phyloP scores from a whole-genome alignment of 2,888 invertebrate species.

The Thysanoteuthis rhombus region DNA sequence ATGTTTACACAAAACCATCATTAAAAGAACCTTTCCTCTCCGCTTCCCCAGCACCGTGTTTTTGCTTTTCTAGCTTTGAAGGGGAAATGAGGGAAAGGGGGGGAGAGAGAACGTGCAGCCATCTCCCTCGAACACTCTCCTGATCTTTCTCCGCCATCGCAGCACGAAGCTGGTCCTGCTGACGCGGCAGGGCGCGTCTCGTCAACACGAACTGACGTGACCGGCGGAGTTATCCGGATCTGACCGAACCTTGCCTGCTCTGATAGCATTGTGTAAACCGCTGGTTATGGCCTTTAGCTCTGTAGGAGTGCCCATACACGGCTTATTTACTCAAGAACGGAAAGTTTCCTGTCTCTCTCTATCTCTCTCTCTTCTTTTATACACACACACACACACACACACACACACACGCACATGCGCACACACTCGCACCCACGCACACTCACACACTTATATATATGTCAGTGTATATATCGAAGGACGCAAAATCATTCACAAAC shows the following conservation, averaged over 20 bases:
- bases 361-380: background rate
- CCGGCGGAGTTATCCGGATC: background rate
- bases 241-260: background rate
- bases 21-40: background rate
- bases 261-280: background rate
- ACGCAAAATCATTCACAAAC: no score
- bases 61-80: background rate
- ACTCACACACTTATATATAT: background rate
- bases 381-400: background rate
- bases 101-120: no score
- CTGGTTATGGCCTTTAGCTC: background rate
- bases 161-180: background rate
- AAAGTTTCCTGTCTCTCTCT: background rate
- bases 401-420: background rate
- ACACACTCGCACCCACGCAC: background rate
- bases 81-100: background rate
- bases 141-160: background rate
- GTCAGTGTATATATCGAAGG: background rate
- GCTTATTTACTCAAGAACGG: background rate
- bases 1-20: background rate
- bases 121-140: background rate
- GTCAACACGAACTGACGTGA: background rate
- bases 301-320: background rate
- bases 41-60: background rate
- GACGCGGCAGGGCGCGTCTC: background rate